Base-by-base conservation (phyloP, 2,888 invertebrate genomes). In the Eupeodes latifasciatus region DNA sequence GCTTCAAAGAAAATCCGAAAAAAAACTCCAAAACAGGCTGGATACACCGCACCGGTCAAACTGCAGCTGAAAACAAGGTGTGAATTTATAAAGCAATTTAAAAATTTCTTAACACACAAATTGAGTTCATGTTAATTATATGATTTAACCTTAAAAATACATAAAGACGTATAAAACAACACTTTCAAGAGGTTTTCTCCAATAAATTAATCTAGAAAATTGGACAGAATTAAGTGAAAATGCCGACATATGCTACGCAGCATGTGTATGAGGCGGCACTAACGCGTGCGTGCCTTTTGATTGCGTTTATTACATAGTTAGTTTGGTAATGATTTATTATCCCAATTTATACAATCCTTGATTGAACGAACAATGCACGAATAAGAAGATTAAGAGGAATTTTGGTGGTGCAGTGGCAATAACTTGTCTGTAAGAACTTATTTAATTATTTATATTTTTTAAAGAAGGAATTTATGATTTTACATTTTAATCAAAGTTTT, bases 121-220 rank as follows among this genome's bases (percentile, higher is more conserved):
- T 79, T 86, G 71, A 78, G 67, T 71, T 78, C 82, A 44, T 62
- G 75, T 75, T 86, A 86, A 86, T 86, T 86, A 79, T 62, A 78
- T n/a, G 79, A 62, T 49, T 62, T 44, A 78, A 71, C 69, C 69
- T 76, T 76, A 59, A 85, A 51, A 57, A 53, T 61, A 44, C 59
- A 16, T 7, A 16, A 14, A 16, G 16, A 11, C 9, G 12, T 19
- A 19, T 40, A 44, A 40, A 11, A 61, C 81, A 81, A 61, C 67
- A 81, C 49, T 81, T 74, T 81, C 40, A 27, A 40, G 36, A 14
- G 19, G 53, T 59, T 82, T 86, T 53, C 79, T 64, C 74, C 79
- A 66, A 76, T 76, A 80, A 83, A 80, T 87, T 83, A 79, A 83
- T 71, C 69, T 64, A 71, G 62, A 86, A 80, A 75, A 82, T 75